Evolutionary conservation across 2,113 vertebrate genomes (phyloP).

Genomic region (Vireo altiloquus): DNA sequence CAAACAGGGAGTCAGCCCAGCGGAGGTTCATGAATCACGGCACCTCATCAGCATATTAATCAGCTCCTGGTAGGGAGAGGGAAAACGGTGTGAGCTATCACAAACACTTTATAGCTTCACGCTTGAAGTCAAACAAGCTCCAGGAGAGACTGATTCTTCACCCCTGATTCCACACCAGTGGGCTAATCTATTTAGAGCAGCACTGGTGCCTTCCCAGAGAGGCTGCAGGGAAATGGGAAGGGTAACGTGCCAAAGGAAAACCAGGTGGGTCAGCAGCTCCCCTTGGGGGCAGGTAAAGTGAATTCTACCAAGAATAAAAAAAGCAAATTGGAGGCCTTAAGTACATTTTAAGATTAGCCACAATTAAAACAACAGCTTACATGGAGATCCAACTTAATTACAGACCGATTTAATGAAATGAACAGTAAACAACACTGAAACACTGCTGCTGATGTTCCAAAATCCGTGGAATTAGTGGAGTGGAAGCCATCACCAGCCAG

Average conservation of each 20-base stretch:
- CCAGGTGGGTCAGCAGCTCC: neutral
- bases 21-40: neutral
- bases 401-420: neutral
- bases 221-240: neutral
- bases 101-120: neutral
- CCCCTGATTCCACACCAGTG: neutral
- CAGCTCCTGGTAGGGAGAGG: neutral
- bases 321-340: neutral
- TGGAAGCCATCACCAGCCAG: neutral
- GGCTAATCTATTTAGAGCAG: neutral
- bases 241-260: neutral
- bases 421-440: neutral
- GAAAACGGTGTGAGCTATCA: neutral
- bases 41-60: slow-evolving; percentile 43
- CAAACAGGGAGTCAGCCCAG: neutral
- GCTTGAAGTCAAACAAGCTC: neutral
- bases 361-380: neutral
- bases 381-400: neutral
- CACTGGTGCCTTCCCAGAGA: neutral
- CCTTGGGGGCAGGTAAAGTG: neutral
- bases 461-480: accelerated
- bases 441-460: neutral
- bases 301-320: neutral
- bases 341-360: neutral
- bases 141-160: neutral